phyloP scores from a whole-genome alignment of 2,797 vertebrate species.

The Lepus townsendii region DNA sequence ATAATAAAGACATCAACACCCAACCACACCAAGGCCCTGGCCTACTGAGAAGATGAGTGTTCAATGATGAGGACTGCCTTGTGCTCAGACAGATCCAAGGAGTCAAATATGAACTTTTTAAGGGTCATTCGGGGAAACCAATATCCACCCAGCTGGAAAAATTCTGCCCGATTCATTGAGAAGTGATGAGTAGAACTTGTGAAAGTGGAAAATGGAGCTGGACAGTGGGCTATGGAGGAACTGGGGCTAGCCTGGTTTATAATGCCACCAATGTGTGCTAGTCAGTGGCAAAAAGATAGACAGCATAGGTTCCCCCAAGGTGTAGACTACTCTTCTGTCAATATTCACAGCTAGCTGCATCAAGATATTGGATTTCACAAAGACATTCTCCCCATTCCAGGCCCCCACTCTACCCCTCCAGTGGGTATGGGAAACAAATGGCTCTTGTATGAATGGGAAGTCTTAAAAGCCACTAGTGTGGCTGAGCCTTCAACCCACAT shows the following conservation, averaged over 20 bases:
- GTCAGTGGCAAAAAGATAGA: not conserved
- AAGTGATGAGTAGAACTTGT: conserved; percentile 61
- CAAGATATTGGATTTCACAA: conserved; percentile 53
- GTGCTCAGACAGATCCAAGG: conserved; percentile 75
- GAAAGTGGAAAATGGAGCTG: conserved; percentile 66
- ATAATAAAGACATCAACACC: conserved; percentile 85
- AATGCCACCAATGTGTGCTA: not conserved
- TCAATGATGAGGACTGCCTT: conserved; percentile 78
- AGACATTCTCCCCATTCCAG: not conserved
- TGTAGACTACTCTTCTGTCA: not conserved
- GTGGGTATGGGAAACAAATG: conserved; percentile 54
- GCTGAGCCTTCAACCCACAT: conserved; percentile 25
- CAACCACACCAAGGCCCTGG: conserved; percentile 81
- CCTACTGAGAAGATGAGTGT: conserved; percentile 84
- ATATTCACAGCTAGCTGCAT: conserved; percentile 34
- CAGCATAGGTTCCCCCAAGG: not conserved
- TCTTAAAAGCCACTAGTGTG: conserved; percentile 64
- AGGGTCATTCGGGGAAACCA: conserved; percentile 81
- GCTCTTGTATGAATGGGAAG: conserved; percentile 8
- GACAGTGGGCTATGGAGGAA: conserved; percentile 41
- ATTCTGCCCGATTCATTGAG: conserved; percentile 72
- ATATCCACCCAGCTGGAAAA: conserved; percentile 78
- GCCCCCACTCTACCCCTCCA: not conserved
- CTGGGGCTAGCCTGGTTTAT: not conserved
- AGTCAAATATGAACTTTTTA: conserved; percentile 82